phyloP scores from a whole-genome alignment of 2,888 invertebrate species.

The Drosophila antonietae region DNA sequence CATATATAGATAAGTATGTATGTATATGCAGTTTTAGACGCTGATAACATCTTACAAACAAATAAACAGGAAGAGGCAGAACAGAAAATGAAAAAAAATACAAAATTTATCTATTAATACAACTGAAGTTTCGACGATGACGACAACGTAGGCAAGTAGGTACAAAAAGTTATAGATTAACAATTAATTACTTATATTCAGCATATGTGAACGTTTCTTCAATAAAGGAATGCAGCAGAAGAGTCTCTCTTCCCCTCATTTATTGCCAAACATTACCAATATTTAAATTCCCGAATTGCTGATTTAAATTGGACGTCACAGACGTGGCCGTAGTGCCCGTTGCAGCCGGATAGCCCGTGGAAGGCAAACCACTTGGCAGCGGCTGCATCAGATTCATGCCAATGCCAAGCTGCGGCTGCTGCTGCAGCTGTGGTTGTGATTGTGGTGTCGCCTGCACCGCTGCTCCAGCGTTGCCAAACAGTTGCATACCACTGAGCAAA shows the following conservation, averaged over 20 bases:
- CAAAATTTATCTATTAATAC: conserved; percentile 66
- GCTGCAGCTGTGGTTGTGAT: conserved; percentile 45
- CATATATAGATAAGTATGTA: conserved; percentile 18
- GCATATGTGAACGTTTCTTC: conserved; percentile 24
- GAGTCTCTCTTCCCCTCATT: conserved; percentile 39
- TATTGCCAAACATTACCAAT: conserved; percentile 85
- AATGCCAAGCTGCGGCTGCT: conserved; percentile 57
- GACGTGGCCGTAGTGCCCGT: conserved; percentile 62
- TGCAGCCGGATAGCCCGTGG: conserved; percentile 48
- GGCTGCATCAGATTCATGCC: conserved; percentile 72
- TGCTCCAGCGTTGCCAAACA: conserved; percentile 49
- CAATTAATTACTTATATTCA: conserved; percentile 37
- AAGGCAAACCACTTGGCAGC: conserved; percentile 49
- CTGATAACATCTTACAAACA: conserved; percentile 47
- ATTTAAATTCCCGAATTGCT: conserved; percentile 85
- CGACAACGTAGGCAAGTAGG: conserved; percentile 46
- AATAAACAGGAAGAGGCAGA: conserved; percentile 34
- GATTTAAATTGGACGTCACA: conserved; percentile 82
- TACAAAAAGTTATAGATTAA: conserved; percentile 54
- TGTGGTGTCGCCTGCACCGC: conserved; percentile 37
- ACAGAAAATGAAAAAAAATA: conserved; percentile 30
- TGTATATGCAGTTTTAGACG: conserved; percentile 8
- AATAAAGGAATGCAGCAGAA: conserved; percentile 43
- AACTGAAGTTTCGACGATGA: conserved; percentile 20
- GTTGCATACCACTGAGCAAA: conserved; percentile 68